Base-by-base conservation (phyloP, 92 coral and sea anemone genomes). In the Paramuricea clavata region DNA sequence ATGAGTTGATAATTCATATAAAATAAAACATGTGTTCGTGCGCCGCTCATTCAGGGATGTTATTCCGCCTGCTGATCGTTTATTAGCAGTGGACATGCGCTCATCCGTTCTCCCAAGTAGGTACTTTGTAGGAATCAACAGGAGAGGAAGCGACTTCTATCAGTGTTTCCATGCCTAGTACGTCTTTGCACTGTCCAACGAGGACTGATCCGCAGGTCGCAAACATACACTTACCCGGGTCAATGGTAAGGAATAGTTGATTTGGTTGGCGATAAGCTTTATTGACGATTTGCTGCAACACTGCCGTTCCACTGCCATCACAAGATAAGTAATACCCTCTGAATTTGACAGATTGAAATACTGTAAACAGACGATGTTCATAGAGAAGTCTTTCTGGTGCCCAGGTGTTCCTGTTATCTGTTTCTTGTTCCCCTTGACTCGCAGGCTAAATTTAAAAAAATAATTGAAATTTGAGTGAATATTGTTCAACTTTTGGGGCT, bases 321-420 rank as follows among this genome's bases (percentile, higher is more conserved):
- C 72, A 79, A 28, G 84, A 79, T 13, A 79, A 22, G 22, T 79
- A 79, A 39, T 79, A 61, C 9, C 73, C 57, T 39, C 56, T 79
- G 73, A 57, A 79, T 36, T 79, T 79, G 0, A 79, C 84, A 5
- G 84, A 79, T 42, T 79, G 84, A 27, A 59, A 79, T 3, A 79
- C 73, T 25, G 73, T 79, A 60, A 79, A 79, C 84, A 79, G 22
- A 22, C 59, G 73, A 36, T 79, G 84, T 35, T 79, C 84, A 19
- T 79, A 59, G 19, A 23, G 35, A 23, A 79, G 57, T 57, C 84
- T 34, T 42, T 79, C 84, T n/a, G 84, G 84, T 9, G 84, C 84
- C 41, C 39, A 79, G 16, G 73, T 79, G 16, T 79, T 79, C 19
- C 84, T 59, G 57, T 61, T 12, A 35, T 79, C 84, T 16, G 71